phyloP scores from a whole-genome alignment of 2,888 invertebrate species.

The Ectemnius lituratus region DNA sequence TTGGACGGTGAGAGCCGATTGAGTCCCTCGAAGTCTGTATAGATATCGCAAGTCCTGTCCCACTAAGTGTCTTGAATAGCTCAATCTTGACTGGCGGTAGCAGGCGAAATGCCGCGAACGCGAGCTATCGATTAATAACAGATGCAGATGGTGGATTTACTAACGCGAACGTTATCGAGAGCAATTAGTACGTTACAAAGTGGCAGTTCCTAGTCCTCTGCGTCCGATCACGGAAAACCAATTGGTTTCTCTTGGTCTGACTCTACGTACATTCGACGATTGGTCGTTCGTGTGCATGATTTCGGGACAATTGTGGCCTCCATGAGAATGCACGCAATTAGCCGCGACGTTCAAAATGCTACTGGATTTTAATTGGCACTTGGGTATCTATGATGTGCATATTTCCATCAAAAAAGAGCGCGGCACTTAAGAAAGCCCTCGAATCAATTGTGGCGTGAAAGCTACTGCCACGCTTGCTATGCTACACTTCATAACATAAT shows the following conservation, averaged over 20 bases:
- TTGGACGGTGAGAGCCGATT: constrained; percentile 52
- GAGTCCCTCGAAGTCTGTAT: constrained; percentile 27
- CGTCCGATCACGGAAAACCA: constrained; percentile 7
- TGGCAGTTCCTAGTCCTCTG: not conserved
- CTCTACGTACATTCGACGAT: not conserved
- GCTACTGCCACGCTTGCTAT: not conserved
- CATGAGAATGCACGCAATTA: not conserved
- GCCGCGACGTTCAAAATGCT: not conserved
- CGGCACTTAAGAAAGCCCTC: too few relatives aligned
- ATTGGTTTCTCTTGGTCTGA: not conserved
- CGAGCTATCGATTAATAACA: constrained; percentile 41
- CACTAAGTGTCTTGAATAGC: constrained; percentile 55
- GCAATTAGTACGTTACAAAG: constrained; percentile 19
- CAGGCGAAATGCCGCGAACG: constrained; percentile 20
- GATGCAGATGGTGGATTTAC: constrained; percentile 2
- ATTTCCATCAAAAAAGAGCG: too few relatives aligned
- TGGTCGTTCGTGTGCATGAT: constrained; percentile 2
- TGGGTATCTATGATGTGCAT: too few relatives aligned
- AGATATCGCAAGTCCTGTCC: constrained; percentile 37
- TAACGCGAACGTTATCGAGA: constrained; percentile 18
- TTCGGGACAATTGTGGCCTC: not conserved
- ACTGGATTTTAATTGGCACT: not conserved
- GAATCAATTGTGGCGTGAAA: not conserved
- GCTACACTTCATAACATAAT: not conserved
- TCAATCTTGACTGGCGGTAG: constrained; percentile 49